phyloP scores from a whole-genome alignment of 2,113 vertebrate genomes.

The Coptodon rendalli region DNA sequence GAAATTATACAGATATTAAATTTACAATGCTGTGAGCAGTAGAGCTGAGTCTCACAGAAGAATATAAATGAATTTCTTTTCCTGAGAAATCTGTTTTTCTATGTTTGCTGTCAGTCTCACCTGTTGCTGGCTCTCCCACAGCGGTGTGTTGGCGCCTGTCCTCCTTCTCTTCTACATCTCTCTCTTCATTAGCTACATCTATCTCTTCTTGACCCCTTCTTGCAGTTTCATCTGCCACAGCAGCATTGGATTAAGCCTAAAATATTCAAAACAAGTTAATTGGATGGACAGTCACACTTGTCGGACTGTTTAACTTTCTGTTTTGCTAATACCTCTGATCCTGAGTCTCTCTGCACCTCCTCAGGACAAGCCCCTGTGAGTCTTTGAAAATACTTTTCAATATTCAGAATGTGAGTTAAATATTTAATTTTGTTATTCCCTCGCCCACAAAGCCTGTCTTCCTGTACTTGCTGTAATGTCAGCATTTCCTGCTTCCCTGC shows the following conservation, averaged over 20 bases:
- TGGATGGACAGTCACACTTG: background rate
- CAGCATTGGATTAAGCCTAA: background rate
- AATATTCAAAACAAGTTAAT: background rate
- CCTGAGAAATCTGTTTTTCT: background rate
- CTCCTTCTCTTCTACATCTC: background rate
- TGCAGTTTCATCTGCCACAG: background rate
- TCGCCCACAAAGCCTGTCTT: background rate
- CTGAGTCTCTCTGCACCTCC: background rate
- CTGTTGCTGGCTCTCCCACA: background rate
- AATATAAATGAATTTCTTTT: background rate
- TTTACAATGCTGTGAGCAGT: background rate
- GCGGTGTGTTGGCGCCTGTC: background rate
- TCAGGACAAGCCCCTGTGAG: background rate
- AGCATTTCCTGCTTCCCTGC: background rate
- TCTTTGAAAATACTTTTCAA: background rate
- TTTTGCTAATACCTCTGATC: background rate
- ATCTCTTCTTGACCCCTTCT: background rate
- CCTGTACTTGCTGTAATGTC: background rate
- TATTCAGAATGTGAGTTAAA: background rate
- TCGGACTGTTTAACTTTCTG: background rate
- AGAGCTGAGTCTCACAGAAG: background rate
- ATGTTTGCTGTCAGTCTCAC: background rate
- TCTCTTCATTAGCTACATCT: background rate
- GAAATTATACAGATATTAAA: background rate
- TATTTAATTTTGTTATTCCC: background rate